Evolutionary conservation across 2,888 invertebrate species (phyloP).

Genomic region (Spodoptera picta): DNA sequence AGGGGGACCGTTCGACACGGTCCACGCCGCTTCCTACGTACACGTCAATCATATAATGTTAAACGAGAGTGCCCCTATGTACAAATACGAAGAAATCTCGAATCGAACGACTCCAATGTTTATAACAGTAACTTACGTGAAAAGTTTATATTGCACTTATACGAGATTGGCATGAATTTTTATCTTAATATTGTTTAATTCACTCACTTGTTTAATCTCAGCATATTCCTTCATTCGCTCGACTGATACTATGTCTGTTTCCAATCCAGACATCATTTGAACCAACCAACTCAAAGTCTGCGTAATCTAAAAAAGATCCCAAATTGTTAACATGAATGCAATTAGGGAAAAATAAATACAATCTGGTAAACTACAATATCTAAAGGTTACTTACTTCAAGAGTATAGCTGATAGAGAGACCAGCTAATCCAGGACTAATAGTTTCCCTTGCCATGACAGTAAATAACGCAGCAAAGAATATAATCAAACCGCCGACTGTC

Average conservation of each 20-base stretch:
- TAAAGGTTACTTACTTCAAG: conserved; percentile 89
- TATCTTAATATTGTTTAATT: not conserved
- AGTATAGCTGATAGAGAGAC: conserved; percentile 96
- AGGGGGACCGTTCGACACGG: conserved; percentile 89
- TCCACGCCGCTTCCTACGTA: conserved; percentile 93
- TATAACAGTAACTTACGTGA: too few species aligned
- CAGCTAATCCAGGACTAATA: conserved; percentile 93
- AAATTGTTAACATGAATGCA: too few species aligned
- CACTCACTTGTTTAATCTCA: conserved; percentile 91
- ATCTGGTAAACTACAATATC: not conserved
- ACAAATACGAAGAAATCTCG: too few species aligned
- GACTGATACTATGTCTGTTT: conserved; percentile 98
- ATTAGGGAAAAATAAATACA: too few species aligned
- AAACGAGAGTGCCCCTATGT: too few species aligned
- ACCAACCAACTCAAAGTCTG: conserved; percentile 99
- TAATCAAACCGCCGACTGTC: conserved; percentile 98
- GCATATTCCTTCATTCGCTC: conserved; percentile 99
- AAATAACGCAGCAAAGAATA: conserved; percentile 97
- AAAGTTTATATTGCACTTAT: too few species aligned
- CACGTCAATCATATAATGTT: too few species aligned
- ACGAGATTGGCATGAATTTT: too few species aligned
- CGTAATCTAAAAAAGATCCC: conserved; percentile 91
- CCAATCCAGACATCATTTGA: conserved; percentile 97
- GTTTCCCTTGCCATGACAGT: conserved; percentile 94
- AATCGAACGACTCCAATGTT: too few species aligned